Evolutionary conservation across 92 coral and sea anemone genomes (phyloP).

Genomic region (Pocillopora meandrina): DNA sequence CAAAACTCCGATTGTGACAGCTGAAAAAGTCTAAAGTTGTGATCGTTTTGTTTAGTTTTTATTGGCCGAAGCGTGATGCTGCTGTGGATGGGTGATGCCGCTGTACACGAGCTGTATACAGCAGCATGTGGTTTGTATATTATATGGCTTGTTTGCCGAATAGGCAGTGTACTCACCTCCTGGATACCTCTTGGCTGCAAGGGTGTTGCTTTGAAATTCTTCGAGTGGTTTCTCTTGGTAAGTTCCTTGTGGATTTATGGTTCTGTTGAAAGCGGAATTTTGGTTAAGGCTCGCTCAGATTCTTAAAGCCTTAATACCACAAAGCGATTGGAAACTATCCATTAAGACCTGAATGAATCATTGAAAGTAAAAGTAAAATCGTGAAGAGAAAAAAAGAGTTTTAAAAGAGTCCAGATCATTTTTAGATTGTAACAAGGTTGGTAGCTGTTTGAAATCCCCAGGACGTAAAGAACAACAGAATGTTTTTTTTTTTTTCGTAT

Average conservation of each 20-base stretch:
- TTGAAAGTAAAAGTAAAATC: too few relatives aligned
- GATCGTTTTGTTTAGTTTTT: slow-evolving; percentile 58
- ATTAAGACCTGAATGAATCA: too few relatives aligned
- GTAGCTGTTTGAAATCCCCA: too few relatives aligned
- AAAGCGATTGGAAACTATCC: too few relatives aligned
- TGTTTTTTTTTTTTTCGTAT: too few relatives aligned
- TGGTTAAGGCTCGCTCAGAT: too few relatives aligned
- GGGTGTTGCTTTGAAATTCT: slow-evolving; percentile 77
- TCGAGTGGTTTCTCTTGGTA: slow-evolving; percentile 88
- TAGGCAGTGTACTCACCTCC: slow-evolving; percentile 73
- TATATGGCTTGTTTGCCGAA: slow-evolving; percentile 92
- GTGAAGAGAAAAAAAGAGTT: too few relatives aligned
- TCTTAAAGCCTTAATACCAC: too few relatives aligned
- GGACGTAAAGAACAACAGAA: too few relatives aligned
- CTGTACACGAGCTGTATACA: slow-evolving; percentile 97
- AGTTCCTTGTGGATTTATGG: slow-evolving; percentile 2
- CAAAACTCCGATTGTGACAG: not conserved
- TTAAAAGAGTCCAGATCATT: too few relatives aligned
- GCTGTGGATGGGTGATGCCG: slow-evolving; percentile 81
- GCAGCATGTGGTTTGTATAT: slow-evolving; percentile 98
- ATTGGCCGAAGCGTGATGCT: slow-evolving; percentile 96
- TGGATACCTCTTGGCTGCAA: slow-evolving; percentile 93
- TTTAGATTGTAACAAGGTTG: too few relatives aligned
- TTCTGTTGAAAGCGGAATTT: too few relatives aligned
- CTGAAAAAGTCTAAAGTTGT: not conserved